Evolutionary conservation across 2,113 vertebrate species (phyloP).

Genomic region (Chauna torquata): DNA sequence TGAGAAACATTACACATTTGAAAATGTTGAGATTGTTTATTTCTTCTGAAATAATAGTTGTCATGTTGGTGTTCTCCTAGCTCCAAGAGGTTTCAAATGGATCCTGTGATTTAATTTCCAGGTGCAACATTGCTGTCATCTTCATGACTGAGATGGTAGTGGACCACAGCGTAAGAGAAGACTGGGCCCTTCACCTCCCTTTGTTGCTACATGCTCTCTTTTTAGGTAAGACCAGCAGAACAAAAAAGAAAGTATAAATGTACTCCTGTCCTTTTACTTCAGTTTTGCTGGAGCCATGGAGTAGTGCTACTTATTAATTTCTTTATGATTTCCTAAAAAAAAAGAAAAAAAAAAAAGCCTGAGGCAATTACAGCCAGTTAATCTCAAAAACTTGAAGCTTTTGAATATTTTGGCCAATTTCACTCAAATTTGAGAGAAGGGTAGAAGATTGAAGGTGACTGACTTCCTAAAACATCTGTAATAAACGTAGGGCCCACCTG

Average conservation of each 20-base stretch:
- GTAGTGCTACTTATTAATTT: background rate
- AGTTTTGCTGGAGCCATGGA: background rate
- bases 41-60: background rate
- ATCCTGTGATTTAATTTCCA: conserved; percentile 63
- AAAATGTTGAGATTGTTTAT: background rate
- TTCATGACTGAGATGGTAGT: conserved; percentile 99
- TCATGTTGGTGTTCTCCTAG: background rate
- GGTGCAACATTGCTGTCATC: conserved; percentile 98
- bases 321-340: background rate
- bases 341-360: background rate
- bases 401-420: background rate
- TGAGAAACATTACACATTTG: background rate
- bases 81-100: background rate
- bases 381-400: background rate
- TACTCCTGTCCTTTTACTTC: background rate
- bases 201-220: conserved; percentile 95
- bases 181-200: conserved; percentile 96
- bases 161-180: conserved; percentile 97
- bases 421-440: background rate
- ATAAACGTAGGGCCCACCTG: fast-evolving
- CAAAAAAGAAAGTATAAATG: background rate
- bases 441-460: background rate
- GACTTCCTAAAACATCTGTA: background rate
- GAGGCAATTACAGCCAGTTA: background rate
- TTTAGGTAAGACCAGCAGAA: conserved; percentile 81